Evolutionary conservation across 2,113 vertebrate genomes (phyloP), one percentile per base, ranked within the genome.

Genomic region (Centropristis striata): DNA sequence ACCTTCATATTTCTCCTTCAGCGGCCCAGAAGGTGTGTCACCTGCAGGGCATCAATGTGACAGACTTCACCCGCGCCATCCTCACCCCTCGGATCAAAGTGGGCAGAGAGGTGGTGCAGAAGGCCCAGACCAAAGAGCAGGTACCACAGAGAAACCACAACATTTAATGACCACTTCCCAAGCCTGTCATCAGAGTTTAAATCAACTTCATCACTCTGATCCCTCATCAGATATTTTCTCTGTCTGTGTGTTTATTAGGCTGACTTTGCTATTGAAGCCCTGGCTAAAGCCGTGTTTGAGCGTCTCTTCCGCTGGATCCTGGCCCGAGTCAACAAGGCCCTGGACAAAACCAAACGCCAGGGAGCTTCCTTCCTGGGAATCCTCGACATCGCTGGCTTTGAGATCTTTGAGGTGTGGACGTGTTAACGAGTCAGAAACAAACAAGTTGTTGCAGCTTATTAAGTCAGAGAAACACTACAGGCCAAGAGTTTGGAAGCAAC

Each of bases 81-180:
- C 96, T 99, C 72, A 98, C 96, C 15, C 98, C 98, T 54, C 95
- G 97, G 28, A 99, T 99, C 93, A 99, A 99, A 94, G 98, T 99
- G 0, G 98, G 98, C 55, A 91, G 98, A 74, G 98, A 99, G 27
- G 94, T 98, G 46, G 98, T 99, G 14, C 98, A 99, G 94, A 99
- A 99, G 90, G 97, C 98, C 1, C 98, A 99, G 90, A 99, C 98
- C 57, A 99, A 99, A 91, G 98, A 99, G 70, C 98, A 99, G 97
- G 98, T 98, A 65, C n/a, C 16, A 1, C 3, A 37, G 39, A 8
- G 15, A 68, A 72, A 68, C 10, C 16, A 55, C 0, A 54, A 18
- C 5, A 16, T 39, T 16, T 39, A 61, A 63, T 10, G n/a, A 65
- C 15, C 25, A 18, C 61, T 25, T 44, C 20, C 47, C 6, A 46